Evolutionary conservation across 2,113 vertebrate genomes (phyloP).

Genomic region (Microtus pennsylvanicus): DNA sequence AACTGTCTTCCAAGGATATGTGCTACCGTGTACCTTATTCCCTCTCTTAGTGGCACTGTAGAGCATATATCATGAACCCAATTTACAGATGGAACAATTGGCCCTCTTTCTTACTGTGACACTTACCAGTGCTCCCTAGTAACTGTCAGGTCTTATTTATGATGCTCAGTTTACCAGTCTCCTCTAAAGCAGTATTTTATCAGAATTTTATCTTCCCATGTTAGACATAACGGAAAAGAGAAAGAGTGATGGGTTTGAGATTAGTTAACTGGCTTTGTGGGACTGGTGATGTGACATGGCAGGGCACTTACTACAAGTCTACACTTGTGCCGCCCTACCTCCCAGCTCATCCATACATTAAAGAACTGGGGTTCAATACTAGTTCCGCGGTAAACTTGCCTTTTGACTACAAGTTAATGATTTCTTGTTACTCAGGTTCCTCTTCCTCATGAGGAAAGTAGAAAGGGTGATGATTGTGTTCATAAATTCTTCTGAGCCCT

Average conservation of each 20-base stretch:
- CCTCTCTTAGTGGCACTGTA: neutral
- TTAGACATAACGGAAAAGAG: neutral
- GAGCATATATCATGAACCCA: neutral
- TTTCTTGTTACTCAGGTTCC: neutral
- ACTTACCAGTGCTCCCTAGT: neutral
- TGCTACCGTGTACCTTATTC: neutral
- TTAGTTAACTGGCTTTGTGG: neutral
- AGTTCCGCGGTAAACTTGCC: neutral
- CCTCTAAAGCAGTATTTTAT: neutral
- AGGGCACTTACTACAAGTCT: neutral
- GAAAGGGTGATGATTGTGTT: neutral
- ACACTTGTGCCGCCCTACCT: neutral
- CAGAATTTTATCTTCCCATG: neutral
- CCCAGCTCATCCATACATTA: neutral
- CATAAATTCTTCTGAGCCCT: conserved; percentile 13
- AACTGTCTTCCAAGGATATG: neutral
- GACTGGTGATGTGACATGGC: neutral
- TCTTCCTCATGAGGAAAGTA: conserved; percentile 42
- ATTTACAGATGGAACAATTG: neutral
- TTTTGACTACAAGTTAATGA: conserved; percentile 18
- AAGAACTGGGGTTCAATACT: conserved; percentile 17
- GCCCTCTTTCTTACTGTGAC: neutral
- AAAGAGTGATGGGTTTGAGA: conserved; percentile 21
- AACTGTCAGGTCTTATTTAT: neutral
- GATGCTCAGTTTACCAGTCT: neutral